These are phyloP conservation scores for Octodon degus DNA, from an alignment of 2,113 vertebrate species.

Conservation along the genomic window DNA sequence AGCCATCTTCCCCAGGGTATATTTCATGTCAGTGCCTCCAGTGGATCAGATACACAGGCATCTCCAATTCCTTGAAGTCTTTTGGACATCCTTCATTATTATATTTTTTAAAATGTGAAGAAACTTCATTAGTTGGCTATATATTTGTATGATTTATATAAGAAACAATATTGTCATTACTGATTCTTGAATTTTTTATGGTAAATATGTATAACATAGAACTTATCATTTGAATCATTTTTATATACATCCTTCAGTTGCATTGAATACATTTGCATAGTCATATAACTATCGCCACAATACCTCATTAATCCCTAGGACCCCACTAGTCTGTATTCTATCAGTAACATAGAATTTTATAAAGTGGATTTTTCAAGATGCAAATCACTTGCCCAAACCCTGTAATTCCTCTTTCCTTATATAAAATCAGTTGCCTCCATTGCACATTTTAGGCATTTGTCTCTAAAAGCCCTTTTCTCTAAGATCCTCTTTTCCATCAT, in stretches of 20 bases:
- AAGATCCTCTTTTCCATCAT: neutral
- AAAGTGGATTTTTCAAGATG: neutral
- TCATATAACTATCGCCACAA: neutral
- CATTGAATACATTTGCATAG: neutral
- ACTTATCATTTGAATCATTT: neutral
- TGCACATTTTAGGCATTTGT: neutral
- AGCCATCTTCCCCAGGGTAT: neutral
- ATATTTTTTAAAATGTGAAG: neutral
- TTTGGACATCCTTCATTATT: neutral
- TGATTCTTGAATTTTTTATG: neutral
- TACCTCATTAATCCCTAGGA: neutral
- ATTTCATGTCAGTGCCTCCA: neutral
- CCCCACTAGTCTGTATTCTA: neutral
- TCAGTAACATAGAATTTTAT: neutral
- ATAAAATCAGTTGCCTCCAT: neutral
- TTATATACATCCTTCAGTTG: neutral
- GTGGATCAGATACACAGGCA: rapidly evolving
- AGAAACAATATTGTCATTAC: neutral
- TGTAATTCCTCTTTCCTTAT: neutral
- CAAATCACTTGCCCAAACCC: neutral
- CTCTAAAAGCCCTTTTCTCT: neutral
- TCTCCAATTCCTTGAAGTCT: neutral
- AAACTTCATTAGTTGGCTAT: neutral
- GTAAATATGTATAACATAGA: neutral
- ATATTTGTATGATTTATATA: neutral